These are phyloP conservation scores for Trachurus trachurus DNA, from an alignment of 2,797 vertebrate species.

Conservation along the genomic window DNA sequence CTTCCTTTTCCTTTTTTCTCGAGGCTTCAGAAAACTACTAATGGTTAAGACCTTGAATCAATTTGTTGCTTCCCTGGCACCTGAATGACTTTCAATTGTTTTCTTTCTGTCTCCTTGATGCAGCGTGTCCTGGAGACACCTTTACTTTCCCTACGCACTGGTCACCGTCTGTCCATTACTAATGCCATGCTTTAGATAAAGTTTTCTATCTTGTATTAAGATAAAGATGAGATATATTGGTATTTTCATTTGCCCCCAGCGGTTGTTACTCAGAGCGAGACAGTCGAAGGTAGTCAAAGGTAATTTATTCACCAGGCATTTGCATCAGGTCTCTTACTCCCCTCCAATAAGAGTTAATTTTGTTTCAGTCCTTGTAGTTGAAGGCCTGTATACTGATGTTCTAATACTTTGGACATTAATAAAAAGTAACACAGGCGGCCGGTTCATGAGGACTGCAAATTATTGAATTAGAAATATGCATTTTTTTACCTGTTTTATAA, in stretches of 20 bases:
- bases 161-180: constrained; percentile 4
- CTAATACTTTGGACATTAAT: constrained; percentile 6
- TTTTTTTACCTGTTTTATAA: not conserved
- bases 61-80: constrained; percentile 25
- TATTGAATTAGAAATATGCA: not conserved
- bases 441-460: constrained; percentile 1
- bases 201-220: constrained; percentile 4
- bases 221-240: constrained; percentile 2
- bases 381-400: not conserved
- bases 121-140: constrained; percentile 21
- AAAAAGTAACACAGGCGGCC: not conserved
- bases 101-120: constrained; percentile 26
- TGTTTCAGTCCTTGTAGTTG: constrained; percentile 28
- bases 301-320: constrained; percentile 39
- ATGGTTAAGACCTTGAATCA: constrained; percentile 41
- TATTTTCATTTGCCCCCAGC: constrained; percentile 15
- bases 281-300: constrained; percentile 26
- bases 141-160: not conserved
- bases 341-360: constrained; percentile 16
- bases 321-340: constrained; percentile 13
- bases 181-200: not conserved
- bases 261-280: constrained; percentile 31
- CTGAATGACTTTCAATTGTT: constrained; percentile 25
- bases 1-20: constrained; percentile 26
- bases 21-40: not conserved